A percentile compares a stretch with the other conserved stretches of the same genome.
Conservation (phyloP, 2,797 vertebrate species). For the Eulemur albifrons region DNA sequence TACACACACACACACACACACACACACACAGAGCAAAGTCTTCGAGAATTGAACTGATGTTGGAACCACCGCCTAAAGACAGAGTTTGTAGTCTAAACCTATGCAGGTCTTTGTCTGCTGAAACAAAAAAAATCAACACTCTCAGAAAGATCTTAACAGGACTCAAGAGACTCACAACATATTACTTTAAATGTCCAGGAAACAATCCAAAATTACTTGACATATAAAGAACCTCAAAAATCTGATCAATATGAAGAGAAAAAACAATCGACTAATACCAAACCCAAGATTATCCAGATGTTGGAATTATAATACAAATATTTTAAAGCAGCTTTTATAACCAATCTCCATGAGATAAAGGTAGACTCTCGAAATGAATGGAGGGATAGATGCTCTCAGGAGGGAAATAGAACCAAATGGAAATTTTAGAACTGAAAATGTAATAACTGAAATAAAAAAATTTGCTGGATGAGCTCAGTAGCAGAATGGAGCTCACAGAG, state of each 20-base stretch:
- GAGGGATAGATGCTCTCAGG: neutral
- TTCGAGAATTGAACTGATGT: neutral
- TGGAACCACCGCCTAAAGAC: neutral
- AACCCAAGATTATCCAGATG: neutral
- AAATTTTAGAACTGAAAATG: neutral
- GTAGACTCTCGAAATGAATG: neutral
- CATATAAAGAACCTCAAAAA: neutral
- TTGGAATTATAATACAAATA: neutral
- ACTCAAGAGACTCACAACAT: neutral
- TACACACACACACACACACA: neutral
- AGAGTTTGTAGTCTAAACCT: neutral
- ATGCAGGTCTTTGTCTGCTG: neutral
- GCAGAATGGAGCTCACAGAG: neutral
- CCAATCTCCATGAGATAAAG: neutral
- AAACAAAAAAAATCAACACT: neutral
- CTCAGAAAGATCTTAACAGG: neutral
- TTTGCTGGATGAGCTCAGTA: neutral
- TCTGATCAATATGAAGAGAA: neutral
- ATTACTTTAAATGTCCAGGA: neutral
- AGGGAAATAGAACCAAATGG: neutral
- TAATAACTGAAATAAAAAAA: neutral
- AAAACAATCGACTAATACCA: neutral
- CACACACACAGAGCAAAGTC: neutral
- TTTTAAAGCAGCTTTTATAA: neutral
- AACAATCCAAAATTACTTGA: neutral